phyloP scores from a whole-genome alignment of 53 echinoderm and acorn worm species.

The Holothuria scabra region DNA sequence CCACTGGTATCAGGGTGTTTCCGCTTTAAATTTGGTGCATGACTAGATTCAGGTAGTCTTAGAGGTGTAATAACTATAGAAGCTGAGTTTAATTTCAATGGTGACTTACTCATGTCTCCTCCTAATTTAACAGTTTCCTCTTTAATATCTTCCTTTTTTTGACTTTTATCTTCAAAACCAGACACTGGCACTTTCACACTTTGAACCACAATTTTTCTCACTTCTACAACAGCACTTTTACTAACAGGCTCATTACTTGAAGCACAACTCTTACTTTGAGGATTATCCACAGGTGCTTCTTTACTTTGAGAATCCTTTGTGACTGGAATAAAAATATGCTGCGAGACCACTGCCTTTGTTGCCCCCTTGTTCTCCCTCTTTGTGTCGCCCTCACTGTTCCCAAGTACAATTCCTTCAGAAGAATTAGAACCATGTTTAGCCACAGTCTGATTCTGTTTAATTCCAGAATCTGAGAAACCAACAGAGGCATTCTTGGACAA shows the following conservation, averaged over 20 bases:
- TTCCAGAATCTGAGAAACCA: too few species aligned
- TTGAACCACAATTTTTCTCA: slow-evolving; percentile 23
- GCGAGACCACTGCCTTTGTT: too few species aligned
- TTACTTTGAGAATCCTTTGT: too few species aligned
- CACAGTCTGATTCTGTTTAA: too few species aligned
- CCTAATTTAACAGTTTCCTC: too few species aligned
- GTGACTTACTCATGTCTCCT: background rate
- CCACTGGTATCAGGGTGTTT: slow-evolving; percentile 44
- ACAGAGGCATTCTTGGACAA: too few species aligned
- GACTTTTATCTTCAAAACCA: slow-evolving; percentile 36
- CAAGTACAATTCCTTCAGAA: background rate
- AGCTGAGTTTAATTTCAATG: slow-evolving; percentile 36
- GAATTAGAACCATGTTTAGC: too few species aligned
- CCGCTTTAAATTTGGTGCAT: slow-evolving; percentile 50
- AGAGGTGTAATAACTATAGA: slow-evolving; percentile 60
- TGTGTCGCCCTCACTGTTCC: slow-evolving; percentile 13
- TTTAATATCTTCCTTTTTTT: slow-evolving; percentile 4
- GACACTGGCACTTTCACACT: slow-evolving; percentile 52
- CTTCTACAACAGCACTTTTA: background rate
- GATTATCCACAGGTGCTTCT: too few species aligned
- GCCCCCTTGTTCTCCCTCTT: too few species aligned
- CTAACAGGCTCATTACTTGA: too few species aligned
- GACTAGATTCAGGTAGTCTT: slow-evolving; percentile 41
- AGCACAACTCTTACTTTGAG: too few species aligned
- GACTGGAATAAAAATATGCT: too few species aligned